Evolutionary conservation across 2,113 vertebrate species (phyloP), one percentile per base, ranked within the genome.

Genomic region (Oryzias melastigma): DNA sequence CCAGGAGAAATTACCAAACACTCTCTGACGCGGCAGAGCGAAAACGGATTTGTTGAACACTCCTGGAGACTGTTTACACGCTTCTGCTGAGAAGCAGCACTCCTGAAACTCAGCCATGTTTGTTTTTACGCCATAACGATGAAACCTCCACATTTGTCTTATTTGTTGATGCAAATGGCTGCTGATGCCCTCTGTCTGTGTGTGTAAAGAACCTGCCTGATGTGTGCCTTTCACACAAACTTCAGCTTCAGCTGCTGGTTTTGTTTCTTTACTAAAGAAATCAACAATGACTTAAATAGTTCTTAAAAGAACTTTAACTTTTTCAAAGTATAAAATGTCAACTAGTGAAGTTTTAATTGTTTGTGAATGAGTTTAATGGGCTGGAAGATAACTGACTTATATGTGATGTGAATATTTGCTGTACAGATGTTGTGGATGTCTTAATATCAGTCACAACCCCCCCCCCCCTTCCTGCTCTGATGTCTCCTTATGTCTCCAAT

Each of bases 331-430:
- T 58, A 68, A 77, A 41, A 41, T 47, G 46, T 47, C 45, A 42
- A 77, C 55, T n/a, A 43, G 15, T 2, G 15, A 67, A 65, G 66
- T 80, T 41, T 35, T 29, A 27, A 27, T 58, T 59, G 71, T 60
- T 55, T 86, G 80, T 85, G 84, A 71, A 82, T 83, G 71, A 81
- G 47, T 89, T 78, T 84, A 83, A 78, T 73, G 22, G 76, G 67
- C 76, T 82, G 69, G 79, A 54, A 63, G 54, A 78, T 68, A 22
- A 63, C 45, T 59, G 68, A 83, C 22, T 18, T 80, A 68, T 81
- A 79, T 84, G 73, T 45, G 43, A 14, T 17, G 40, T 41, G 24
- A 46, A 18, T 14, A 44, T 64, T 63, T 51, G 64, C 70, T 86
- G 71, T 71, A 71, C 77, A 77, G 71, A 63, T 80, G 68, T 68